phyloP scores from a whole-genome alignment of 2,888 invertebrate species.

The Dynastes grantii region DNA sequence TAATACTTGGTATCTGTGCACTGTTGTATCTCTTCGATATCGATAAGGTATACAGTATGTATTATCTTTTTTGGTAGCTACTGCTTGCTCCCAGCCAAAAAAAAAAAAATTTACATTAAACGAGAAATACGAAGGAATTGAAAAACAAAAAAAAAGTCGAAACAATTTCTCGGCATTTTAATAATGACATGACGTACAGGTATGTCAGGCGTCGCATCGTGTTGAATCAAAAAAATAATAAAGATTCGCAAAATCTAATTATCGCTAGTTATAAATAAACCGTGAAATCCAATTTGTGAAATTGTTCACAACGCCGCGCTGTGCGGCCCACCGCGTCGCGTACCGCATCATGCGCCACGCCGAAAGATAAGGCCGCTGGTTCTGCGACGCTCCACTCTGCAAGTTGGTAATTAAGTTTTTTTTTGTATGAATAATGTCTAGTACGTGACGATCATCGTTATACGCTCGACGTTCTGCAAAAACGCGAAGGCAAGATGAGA shows the following conservation, averaged over 20 bases:
- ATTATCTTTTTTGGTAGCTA: no score
- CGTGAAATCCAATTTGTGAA: conserved; percentile 26
- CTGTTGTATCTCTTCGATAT: no score
- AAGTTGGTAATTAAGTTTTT: conserved; percentile 38
- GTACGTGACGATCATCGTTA: not conserved
- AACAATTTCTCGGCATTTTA: no score
- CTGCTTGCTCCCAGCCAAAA: no score
- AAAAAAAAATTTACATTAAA: no score
- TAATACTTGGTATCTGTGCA: no score
- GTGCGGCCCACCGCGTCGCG: not conserved
- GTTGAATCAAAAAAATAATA: not conserved
- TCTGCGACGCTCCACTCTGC: not conserved
- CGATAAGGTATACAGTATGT: no score
- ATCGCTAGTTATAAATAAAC: conserved; percentile 29
- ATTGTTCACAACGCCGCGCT: conserved; percentile 1
- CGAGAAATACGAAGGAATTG: no score
- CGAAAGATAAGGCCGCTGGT: conserved; percentile 24
- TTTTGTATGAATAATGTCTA: conserved; percentile 30
- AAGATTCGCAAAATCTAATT: conserved; percentile 20
- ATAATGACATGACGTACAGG: no score
- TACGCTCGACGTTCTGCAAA: conserved; percentile 2
- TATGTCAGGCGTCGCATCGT: not conserved
- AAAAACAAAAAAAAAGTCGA: no score
- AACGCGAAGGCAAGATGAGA: conserved; percentile 18
- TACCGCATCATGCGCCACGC: not conserved